Conservation (phyloP, 2,888 invertebrate species). For the Scaptomyza tumidula region DNA sequence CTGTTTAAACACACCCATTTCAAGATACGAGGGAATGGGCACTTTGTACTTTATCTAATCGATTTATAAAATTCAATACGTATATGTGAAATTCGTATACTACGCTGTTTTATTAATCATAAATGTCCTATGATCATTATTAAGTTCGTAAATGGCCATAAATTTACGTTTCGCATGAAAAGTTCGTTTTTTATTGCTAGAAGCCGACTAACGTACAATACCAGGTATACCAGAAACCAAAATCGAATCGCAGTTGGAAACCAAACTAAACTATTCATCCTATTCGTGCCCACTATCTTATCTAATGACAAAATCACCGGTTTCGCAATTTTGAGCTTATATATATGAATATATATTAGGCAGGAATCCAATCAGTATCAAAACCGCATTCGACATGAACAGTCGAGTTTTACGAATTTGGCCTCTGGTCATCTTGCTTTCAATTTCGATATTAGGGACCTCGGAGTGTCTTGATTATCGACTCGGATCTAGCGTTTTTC, state of each 20-base stretch:
- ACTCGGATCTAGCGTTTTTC: constrained; percentile 84
- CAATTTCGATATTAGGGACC: constrained; percentile 20
- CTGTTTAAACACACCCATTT: not conserved
- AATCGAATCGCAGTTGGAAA: not conserved
- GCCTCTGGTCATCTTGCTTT: constrained; percentile 9
- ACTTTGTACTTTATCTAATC: not conserved
- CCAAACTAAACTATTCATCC: not conserved
- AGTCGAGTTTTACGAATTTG: constrained; percentile 8
- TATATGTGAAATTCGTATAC: not conserved
- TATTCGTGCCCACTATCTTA: constrained; percentile 17
- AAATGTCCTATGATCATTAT: constrained; percentile 3
- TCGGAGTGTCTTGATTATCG: constrained; percentile 62
- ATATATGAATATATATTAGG: not conserved
- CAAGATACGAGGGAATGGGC: not conserved
- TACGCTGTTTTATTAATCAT: constrained; percentile 4
- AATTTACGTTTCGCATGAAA: constrained; percentile 7
- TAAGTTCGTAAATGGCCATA: constrained; percentile 16
- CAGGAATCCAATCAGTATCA: constrained; percentile 26
- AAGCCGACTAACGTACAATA: not conserved
- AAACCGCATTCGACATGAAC: constrained; percentile 39
- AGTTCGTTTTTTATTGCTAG: not conserved
- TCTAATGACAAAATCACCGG: constrained; percentile 19
- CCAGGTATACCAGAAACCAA: not conserved
- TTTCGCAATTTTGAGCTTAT: not conserved
- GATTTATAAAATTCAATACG: not conserved